Evolutionary conservation across 2,797 vertebrate species (phyloP), one percentile per base, ranked within the genome.

Genomic region (Nannoperca obscura): DNA sequence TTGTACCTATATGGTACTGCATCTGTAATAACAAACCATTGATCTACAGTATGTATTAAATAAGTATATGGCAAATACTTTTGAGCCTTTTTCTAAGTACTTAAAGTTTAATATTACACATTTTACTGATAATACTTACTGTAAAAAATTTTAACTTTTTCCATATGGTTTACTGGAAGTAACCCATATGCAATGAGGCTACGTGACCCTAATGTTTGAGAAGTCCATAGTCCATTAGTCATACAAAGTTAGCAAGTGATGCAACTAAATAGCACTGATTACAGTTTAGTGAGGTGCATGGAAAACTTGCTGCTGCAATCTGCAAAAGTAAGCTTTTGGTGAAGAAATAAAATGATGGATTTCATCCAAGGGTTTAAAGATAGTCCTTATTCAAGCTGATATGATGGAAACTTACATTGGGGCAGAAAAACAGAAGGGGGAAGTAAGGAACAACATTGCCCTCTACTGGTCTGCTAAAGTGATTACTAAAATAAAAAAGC

Each of bases 361-460:
- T 72, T 60, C 46, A 71, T 80, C 9, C 14, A 55, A 17, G 57
- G 77, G 54, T 65, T 66, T 44, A 52, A 58, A 71, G 32, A 60
- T 65, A 24, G 36, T 52, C 22, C 2, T 70, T 0, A 42, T 52
- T 66, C 59, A 14, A 52, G 14, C 0, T 44, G 17, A 19, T 49
- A 5, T 7, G 20, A 55, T 34, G 15, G 36, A 19, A 36, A 14
- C 0, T 0, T 13, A 15, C 9, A 40, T 30, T 24, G 22, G 40
- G 4, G n/a, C 15, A 54, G 13, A 59, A 15, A 57, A 20, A 20
- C 5, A n/a, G 12, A 54, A 64, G 5, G 24, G 30, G 42, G 22
- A 52, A 38, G 27, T 14, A 34, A 71, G 80, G 84, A 80, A 22
- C 81, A 85, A 84, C 80, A 88, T 46, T 88, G 88, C 71, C 88